These are phyloP conservation scores for Drosophila cardini DNA, from an alignment of 1,140 invertebrate genomes.

Conservation along the genomic window DNA sequence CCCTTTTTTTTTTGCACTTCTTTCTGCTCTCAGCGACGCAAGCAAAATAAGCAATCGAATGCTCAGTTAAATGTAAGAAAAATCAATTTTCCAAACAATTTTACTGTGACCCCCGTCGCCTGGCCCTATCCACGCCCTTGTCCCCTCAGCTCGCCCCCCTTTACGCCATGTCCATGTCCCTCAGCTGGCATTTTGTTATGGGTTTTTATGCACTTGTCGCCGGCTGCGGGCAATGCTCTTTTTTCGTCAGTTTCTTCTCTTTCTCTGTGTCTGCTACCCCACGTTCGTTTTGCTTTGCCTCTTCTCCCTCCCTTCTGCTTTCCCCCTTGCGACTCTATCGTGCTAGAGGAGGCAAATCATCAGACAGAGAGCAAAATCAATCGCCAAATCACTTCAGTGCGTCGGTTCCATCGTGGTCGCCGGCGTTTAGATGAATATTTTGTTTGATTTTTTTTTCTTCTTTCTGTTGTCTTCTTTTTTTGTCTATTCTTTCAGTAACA, in stretches of 20 bases:
- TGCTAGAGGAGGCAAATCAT: slow-evolving; percentile 59
- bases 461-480: slow-evolving; percentile 5
- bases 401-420: slow-evolving; percentile 50
- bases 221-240: slow-evolving; percentile 78
- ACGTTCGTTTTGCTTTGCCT: slow-evolving; percentile 5
- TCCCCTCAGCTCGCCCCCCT: neutral
- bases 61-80: slow-evolving; percentile 83
- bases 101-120: slow-evolving; percentile 58
- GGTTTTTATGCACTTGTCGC: slow-evolving; percentile 81
- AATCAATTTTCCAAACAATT: slow-evolving; percentile 84
- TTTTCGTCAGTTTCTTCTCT: slow-evolving; percentile 30
- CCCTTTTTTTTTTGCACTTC: slow-evolving; percentile 57
- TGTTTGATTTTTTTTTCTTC: slow-evolving; percentile 34
- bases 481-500: neutral
- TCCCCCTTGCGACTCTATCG: neutral
- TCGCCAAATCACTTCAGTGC: slow-evolving; percentile 80
- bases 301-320: slow-evolving; percentile 6
- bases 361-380: slow-evolving; percentile 70
- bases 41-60: slow-evolving; percentile 83
- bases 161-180: neutral
- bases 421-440: slow-evolving; percentile 52
- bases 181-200: slow-evolving; percentile 61
- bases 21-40: slow-evolving; percentile 52
- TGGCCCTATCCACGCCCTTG: neutral
- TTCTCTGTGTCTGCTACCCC: slow-evolving; percentile 31